Evolutionary conservation across 2,797 vertebrate genomes (phyloP).

Genomic region (Crax fasciolata): DNA sequence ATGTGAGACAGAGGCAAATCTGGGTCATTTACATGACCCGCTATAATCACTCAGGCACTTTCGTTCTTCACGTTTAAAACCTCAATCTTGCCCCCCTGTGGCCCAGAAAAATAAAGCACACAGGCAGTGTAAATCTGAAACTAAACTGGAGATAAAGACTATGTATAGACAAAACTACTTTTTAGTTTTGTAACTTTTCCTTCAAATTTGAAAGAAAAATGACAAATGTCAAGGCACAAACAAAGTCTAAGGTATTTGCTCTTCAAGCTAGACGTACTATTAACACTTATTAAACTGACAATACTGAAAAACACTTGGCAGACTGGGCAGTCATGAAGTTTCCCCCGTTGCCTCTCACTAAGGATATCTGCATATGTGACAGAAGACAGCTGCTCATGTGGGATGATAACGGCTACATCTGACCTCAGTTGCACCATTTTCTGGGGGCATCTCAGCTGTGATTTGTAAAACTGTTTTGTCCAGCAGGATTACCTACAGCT

Average conservation of each 20-base stretch:
- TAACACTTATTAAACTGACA: neutral
- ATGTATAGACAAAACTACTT: fast-evolving
- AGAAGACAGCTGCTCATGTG: neutral
- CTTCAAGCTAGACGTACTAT: neutral
- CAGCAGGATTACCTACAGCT: neutral
- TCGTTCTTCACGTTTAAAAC: neutral
- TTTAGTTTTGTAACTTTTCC: neutral
- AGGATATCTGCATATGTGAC: neutral
- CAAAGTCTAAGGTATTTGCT: neutral
- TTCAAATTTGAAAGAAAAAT: neutral
- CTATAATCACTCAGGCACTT: neutral
- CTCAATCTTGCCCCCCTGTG: slow-evolving; percentile 3
- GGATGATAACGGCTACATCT: neutral
- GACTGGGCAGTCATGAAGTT: neutral
- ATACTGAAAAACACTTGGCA: neutral
- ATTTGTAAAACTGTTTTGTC: neutral
- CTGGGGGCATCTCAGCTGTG: neutral
- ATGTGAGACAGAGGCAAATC: slow-evolving; percentile 43
- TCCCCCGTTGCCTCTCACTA: neutral
- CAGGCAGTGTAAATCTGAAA: fast-evolving
- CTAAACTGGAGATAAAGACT: neutral
- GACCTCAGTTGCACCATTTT: neutral
- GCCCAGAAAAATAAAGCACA: neutral
- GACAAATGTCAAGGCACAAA: neutral
- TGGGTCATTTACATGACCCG: neutral